Evolutionary conservation across 2,113 vertebrate genomes (phyloP).

Genomic region (Pachycephala philippinensis): DNA sequence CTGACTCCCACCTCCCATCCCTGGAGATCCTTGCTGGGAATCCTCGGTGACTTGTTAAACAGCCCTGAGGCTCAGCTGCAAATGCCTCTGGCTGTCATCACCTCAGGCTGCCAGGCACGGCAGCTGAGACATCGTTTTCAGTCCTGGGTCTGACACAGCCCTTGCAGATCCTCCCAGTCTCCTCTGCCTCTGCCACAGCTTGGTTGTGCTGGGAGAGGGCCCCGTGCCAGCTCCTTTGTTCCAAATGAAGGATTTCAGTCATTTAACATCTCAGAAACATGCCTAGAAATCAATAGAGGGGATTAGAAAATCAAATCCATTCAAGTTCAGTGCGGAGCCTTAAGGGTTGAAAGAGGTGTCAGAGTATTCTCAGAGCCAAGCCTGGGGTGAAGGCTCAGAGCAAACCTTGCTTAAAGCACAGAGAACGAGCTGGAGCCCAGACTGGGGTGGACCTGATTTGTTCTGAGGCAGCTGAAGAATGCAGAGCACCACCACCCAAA

Average conservation of each 20-base stretch:
- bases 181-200: not conserved
- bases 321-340: not conserved
- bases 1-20: not conserved
- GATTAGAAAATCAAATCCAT: slow-evolving; percentile 21
- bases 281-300: not conserved
- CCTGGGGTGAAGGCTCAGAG: not conserved
- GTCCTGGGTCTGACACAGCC: not conserved
- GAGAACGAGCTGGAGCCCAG: not conserved
- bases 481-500: not conserved
- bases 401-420: not conserved
- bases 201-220: not conserved
- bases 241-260: not conserved
- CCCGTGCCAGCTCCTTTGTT: not conserved
- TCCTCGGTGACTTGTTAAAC: not conserved
- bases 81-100: not conserved
- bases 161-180: not conserved
- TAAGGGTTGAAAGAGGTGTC: not conserved
- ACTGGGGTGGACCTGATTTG: not conserved
- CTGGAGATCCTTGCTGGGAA: not conserved
- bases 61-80: not conserved
- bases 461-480: not conserved
- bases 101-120: not conserved
- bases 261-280: not conserved
- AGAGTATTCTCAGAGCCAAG: not conserved
- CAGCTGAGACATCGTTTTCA: not conserved